Conservation (phyloP, 2,888 invertebrate genomes). For the Antitype chi region DNA sequence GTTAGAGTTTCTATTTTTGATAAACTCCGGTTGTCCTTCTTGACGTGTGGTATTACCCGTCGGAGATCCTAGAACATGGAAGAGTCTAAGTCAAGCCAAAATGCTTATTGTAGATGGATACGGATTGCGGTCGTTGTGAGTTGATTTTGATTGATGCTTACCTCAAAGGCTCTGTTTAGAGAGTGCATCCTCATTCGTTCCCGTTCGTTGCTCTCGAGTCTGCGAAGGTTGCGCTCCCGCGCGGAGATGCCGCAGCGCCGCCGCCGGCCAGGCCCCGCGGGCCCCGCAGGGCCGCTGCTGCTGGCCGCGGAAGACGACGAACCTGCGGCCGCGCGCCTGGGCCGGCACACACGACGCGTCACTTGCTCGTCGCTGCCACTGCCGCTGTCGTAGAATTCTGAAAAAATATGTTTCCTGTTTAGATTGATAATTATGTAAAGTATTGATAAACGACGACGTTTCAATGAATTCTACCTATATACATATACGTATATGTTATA, state of each 20-base stretch:
- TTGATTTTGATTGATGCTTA: conserved; percentile 75
- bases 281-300: conserved; percentile 73
- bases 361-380: conserved; percentile 84
- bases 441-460: neutral
- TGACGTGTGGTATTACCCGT: conserved; percentile 96
- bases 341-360: conserved; percentile 76
- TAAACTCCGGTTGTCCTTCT: conserved; percentile 95
- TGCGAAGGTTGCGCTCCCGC: conserved; percentile 95
- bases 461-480: neutral
- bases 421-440: conserved; percentile 9
- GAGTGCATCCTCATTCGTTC: conserved; percentile 98
- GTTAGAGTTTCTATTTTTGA: conserved; percentile 97
- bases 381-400: conserved; percentile 86
- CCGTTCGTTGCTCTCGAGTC: conserved; percentile 97
- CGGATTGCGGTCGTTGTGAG: conserved; percentile 7
- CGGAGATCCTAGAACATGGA: conserved; percentile 92
- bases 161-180: conserved; percentile 97
- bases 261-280: conserved; percentile 88
- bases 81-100: conserved; percentile 56
- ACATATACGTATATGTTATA: neutral
- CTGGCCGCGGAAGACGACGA: conserved; percentile 79
- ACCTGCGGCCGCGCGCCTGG: conserved; percentile 78
- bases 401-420: conserved; percentile 51
- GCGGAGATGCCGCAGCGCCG: conserved; percentile 95
- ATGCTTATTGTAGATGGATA: conserved; percentile 31